These are phyloP conservation scores for Orius insidiosus DNA, from an alignment of 1,140 invertebrate species.

Conservation along the genomic window DNA sequence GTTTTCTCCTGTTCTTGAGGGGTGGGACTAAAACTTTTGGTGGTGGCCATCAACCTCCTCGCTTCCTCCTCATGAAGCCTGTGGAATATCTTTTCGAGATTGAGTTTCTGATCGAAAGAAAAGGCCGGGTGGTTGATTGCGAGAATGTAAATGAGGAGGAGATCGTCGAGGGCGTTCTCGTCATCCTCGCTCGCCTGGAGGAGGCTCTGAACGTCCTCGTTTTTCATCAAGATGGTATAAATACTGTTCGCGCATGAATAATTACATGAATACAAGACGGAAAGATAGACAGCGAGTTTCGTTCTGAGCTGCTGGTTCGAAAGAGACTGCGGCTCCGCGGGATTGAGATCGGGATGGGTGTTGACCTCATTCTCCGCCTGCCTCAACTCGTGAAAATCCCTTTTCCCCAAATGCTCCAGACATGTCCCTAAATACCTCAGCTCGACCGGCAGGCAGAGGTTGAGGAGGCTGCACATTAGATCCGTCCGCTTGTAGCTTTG, in stretches of 20 bases:
- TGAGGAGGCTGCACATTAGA: conserved; percentile 82
- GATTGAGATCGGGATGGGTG: conserved; percentile 44
- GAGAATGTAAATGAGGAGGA: conserved; percentile 75
- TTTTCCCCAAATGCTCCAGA: conserved; percentile 75
- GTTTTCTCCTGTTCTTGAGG: too few species aligned
- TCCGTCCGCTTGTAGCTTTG: conserved; percentile 86
- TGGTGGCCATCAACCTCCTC: too few species aligned
- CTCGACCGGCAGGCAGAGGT: conserved; percentile 88
- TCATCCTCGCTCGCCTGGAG: conserved; percentile 25
- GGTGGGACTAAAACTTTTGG: too few species aligned
- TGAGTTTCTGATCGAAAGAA: conserved; percentile 72
- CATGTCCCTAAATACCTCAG: conserved; percentile 79
- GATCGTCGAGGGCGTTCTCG: conserved; percentile 51
- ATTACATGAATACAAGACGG: conserved; percentile 71
- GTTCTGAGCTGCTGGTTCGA: conserved; percentile 52
- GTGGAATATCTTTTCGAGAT: conserved; percentile 51
- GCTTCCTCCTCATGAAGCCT: conserved; percentile 48
- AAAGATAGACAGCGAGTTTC: conserved; percentile 69
- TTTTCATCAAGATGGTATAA: conserved; percentile 51
- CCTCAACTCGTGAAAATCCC: conserved; percentile 72
- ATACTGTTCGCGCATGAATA: conserved; percentile 64
- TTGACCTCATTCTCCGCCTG: conserved; percentile 73
- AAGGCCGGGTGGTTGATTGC: conserved; percentile 87
- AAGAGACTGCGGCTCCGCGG: conserved; percentile 24
- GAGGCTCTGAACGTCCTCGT: conserved; percentile 21